Conservation (phyloP, 2,888 invertebrate species). For the Cecidostiba fungosa region DNA sequence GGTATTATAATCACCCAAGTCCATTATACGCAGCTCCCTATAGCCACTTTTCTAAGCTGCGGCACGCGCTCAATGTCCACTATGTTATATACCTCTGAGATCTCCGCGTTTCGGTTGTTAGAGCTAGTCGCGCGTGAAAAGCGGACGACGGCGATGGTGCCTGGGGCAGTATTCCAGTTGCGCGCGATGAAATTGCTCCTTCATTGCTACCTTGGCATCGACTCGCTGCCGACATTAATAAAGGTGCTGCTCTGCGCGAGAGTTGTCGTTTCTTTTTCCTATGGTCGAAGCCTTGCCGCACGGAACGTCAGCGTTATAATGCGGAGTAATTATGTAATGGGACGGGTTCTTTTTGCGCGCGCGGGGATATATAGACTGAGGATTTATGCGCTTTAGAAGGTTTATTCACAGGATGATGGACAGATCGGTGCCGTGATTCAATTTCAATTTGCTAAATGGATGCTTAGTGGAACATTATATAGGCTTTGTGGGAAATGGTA, state of each 20-base stretch:
- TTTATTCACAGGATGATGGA: neutral
- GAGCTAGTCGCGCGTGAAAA: conserved; percentile 47
- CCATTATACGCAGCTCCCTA: neutral
- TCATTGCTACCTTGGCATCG: conserved; percentile 27
- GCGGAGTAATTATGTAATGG: conserved; percentile 19
- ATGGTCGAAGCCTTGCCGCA: neutral
- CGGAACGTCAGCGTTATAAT: neutral
- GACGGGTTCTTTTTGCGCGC: neutral
- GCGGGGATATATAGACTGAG: neutral
- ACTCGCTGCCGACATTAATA: conserved; percentile 18
- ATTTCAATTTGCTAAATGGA: conserved; percentile 1
- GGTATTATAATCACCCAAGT: neutral
- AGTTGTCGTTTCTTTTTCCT: neutral
- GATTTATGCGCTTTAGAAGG: neutral
- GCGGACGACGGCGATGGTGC: conserved; percentile 11
- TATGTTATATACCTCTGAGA: neutral
- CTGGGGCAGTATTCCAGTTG: conserved; percentile 13
- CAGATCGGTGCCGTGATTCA: conserved; percentile 1
- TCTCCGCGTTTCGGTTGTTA: conserved; percentile 23
- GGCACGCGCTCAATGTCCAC: conserved; percentile 14
- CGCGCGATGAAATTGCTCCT: conserved; percentile 36
- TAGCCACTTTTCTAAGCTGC: neutral
- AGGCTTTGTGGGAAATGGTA: conserved; percentile 8
- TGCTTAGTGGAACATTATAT: neutral
- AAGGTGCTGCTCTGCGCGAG: neutral